Percentiles rank a stretch among this genome's conserved stretches.
Conservation (phyloP, 2,797 vertebrate genomes). For the Gymnothorax javanicus region DNA sequence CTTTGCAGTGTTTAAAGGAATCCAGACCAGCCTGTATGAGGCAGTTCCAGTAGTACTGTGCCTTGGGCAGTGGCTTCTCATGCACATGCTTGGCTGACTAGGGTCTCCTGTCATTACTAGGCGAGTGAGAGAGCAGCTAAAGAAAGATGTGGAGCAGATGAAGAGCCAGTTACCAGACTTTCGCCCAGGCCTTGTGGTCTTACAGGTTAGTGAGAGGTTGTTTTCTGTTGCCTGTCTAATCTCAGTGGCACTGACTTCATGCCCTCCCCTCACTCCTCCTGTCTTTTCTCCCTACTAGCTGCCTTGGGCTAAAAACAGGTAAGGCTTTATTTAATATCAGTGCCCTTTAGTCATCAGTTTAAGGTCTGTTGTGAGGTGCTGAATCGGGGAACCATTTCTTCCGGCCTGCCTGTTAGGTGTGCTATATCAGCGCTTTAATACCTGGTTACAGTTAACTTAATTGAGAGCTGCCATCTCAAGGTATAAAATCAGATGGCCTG, state of each 20-base stretch:
- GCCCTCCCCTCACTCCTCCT: constrained; percentile 18
- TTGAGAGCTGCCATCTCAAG: background rate
- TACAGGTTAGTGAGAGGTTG: constrained; percentile 79
- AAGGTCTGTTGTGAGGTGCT: background rate
- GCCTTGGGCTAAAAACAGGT: constrained; percentile 34
- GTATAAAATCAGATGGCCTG: background rate
- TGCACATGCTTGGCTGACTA: background rate
- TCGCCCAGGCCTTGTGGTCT: constrained; percentile 88
- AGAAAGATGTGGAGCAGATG: constrained; percentile 85
- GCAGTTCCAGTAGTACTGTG: background rate
- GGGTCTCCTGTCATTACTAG: constrained; percentile 60
- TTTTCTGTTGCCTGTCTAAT: background rate
- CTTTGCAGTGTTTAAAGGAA: constrained; percentile 67
- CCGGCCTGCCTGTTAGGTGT: constrained; percentile 4
- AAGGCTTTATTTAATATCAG: constrained; percentile 21
- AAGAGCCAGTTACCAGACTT: constrained; percentile 81
- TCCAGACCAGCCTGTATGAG: constrained; percentile 67
- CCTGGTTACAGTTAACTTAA: background rate
- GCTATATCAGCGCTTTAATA: background rate
- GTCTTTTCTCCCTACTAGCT: constrained; percentile 31
- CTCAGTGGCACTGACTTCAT: background rate
- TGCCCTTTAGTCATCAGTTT: constrained; percentile 16
- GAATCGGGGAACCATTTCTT: background rate
- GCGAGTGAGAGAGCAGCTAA: constrained; percentile 84
- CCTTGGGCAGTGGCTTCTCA: background rate